Percentiles rank a stretch among this genome's conserved stretches.
Conservation (phyloP, 2,888 invertebrate genomes). For the Hyalella azteca region DNA sequence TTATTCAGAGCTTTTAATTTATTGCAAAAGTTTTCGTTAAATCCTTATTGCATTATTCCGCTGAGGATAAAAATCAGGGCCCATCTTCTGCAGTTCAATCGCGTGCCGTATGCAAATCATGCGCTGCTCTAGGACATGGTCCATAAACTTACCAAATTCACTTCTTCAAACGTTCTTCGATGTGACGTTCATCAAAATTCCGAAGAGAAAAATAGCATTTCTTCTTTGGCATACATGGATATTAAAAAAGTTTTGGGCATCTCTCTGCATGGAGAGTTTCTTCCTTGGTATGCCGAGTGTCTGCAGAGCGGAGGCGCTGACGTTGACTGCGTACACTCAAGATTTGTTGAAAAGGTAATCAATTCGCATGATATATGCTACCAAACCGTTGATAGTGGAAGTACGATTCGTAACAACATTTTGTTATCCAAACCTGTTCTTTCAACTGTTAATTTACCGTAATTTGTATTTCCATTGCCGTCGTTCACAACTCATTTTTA, state of each 20-base stretch:
- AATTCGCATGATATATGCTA: no score
- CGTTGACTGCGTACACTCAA: neutral
- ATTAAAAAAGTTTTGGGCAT: conserved; percentile 32
- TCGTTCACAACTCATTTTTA: no score
- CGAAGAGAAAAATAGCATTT: conserved; percentile 29
- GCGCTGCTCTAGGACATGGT: conserved; percentile 1
- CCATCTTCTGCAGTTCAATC: conserved; percentile 1
- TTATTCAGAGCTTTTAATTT: no score
- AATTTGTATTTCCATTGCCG: no score
- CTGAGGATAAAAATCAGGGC: no score
- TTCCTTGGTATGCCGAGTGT: conserved; percentile 12
- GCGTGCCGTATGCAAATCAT: conserved; percentile 9
- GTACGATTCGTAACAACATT: no score
- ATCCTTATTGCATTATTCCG: no score
- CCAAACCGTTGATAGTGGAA: no score
- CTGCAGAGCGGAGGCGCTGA: neutral
- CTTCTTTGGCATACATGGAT: conserved; percentile 32
- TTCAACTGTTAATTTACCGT: no score
- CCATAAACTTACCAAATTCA: conserved; percentile 33
- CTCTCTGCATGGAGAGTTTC: conserved; percentile 22
- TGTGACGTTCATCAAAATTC: conserved; percentile 36
- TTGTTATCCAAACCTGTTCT: no score
- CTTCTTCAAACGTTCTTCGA: conserved; percentile 29
- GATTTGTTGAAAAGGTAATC: no score
- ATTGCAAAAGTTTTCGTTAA: no score